phyloP scores from a whole-genome alignment of 2,113 vertebrate genomes.

The Bufo gargarizans region DNA sequence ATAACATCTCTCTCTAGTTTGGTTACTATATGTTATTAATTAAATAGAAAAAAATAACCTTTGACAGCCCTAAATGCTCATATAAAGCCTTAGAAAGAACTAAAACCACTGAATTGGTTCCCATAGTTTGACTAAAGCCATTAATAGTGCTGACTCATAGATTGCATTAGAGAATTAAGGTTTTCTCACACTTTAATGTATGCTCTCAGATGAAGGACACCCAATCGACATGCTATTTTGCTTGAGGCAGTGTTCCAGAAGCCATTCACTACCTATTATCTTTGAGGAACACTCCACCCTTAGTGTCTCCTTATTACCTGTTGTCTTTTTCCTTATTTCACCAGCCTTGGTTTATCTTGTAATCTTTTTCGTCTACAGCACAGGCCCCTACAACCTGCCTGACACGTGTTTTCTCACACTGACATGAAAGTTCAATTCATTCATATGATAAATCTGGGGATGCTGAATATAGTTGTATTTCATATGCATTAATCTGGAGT shows the following conservation, averaged over 20 bases:
- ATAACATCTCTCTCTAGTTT: no score
- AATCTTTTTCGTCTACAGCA: constrained; percentile 5
- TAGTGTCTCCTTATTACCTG: not conserved
- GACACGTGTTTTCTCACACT: not conserved
- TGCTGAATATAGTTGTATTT: not conserved
- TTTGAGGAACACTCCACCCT: constrained; percentile 28
- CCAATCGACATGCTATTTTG: constrained; percentile 34
- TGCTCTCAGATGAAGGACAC: constrained; percentile 6
- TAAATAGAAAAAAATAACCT: not conserved
- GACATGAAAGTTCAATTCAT: not conserved
- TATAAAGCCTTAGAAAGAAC: not conserved
- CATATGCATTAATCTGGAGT: not conserved
- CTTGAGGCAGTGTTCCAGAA: constrained; percentile 16
- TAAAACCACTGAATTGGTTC: not conserved
- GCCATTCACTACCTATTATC: constrained; percentile 36
- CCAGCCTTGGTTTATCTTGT: not conserved
- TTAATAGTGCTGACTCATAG: not conserved
- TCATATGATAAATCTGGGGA: not conserved
- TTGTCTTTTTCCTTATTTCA: not conserved
- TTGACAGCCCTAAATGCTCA: not conserved
- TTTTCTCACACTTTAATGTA: not conserved
- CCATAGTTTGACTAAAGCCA: not conserved
- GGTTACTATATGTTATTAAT: no score
- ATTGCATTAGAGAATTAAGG: not conserved
- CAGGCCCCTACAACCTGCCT: not conserved